A percentile compares a stretch with the other conserved stretches of the same genome.
Conservation (phyloP, 2,888 invertebrate genomes). For the Mayetiola destructor region DNA sequence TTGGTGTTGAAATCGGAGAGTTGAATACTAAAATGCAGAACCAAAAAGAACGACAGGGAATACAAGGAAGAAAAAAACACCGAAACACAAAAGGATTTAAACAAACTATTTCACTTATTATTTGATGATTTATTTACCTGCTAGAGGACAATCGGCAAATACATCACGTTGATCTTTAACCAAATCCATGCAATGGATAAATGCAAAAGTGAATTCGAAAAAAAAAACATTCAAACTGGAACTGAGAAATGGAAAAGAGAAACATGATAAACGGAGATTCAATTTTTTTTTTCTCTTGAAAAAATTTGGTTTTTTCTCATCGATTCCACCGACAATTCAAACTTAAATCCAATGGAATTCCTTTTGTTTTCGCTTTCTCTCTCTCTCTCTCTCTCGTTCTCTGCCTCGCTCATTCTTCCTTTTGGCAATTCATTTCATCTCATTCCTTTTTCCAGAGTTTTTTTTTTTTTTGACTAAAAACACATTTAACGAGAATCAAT, state of each 20-base stretch:
- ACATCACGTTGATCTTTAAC: slow-evolving; percentile 1
- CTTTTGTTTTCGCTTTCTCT: slow-evolving; percentile 1
- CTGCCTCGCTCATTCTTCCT: too few relatives aligned
- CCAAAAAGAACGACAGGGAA: background rate
- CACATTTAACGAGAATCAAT: too few relatives aligned
- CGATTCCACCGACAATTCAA: background rate
- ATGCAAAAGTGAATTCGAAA: slow-evolving; percentile 5
- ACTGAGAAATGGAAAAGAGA: background rate
- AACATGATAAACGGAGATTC: background rate
- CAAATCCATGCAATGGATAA: background rate
- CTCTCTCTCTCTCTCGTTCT: background rate
- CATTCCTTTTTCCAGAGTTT: background rate
- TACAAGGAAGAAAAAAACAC: background rate
- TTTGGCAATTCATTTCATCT: background rate
- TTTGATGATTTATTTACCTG: slow-evolving; percentile 11
- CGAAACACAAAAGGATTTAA: slow-evolving; percentile 5
- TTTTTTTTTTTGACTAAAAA: background rate
- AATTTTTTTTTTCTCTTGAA: background rate
- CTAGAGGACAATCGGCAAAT: slow-evolving; percentile 5
- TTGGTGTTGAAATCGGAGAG: slow-evolving; percentile 9
- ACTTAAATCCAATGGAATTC: background rate
- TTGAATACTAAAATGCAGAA: too few relatives aligned
- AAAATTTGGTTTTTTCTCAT: slow-evolving; percentile 8
- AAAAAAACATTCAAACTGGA: background rate
- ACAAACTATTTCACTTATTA: slow-evolving; percentile 7